Base-by-base conservation (phyloP, 2,113 vertebrate genomes). In the Aplodontia rufa region DNA sequence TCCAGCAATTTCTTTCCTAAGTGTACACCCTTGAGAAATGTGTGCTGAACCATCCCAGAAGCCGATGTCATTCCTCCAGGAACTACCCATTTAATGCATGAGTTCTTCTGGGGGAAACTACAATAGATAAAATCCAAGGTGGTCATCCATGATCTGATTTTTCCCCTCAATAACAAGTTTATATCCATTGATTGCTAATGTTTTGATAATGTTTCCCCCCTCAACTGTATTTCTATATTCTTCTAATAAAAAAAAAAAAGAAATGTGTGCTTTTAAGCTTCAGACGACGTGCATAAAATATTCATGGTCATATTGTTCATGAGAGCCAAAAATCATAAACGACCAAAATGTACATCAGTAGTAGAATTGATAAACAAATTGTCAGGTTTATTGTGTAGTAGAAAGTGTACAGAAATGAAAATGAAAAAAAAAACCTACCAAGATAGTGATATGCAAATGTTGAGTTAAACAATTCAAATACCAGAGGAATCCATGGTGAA, bases 391-490 rank as follows among this genome's bases (percentile, higher is more conserved):
- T 93, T 71, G 32, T 62, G 40, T 53, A 76, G 62, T 26, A 79
- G 17, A 78, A 71, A 84, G 12, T 45, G 5, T 40, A 74, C 26
- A 79, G 66, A 11, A 12, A 12, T 37, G 20, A 89, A 78, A 84
- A 51, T 75, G 10, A 6, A 42, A 40, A 6, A 42, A 40, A 55
- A 22, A 32, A 62, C 42, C 12, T 53, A 80, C 42, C 28, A 69
- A 78, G 37, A 53, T 47, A 51, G 22, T 64, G 42, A 60, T 22
- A 51, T 10, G 12, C 32, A 26, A 82, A 64, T 82, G 32, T 37
- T 87, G 37, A 95, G 22, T 78, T 85, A 53, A 91, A 72, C 20
- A 86, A 64, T 51, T 37, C 45, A 88, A 80, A 79, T 87, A 47
- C 8, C 45, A 28, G 40, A 74, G 28, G 10, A 88, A 83, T 51